Evolutionary conservation across 2,113 vertebrate species (phyloP).

Genomic region (Ptilonorhynchus violaceus): DNA sequence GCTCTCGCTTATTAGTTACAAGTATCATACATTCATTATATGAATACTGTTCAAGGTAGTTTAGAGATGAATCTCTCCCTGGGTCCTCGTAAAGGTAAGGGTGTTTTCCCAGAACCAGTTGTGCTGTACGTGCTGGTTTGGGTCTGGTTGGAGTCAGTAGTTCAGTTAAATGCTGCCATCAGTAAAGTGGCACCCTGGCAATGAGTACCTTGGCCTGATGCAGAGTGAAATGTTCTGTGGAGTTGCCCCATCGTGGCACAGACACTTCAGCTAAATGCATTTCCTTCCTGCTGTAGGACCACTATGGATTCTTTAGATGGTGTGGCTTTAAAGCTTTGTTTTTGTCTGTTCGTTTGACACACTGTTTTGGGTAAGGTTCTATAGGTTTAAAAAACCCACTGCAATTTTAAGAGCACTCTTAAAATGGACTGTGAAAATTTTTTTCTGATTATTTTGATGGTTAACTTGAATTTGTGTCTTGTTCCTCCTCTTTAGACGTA

Average conservation of each 20-base stretch:
- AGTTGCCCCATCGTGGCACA: background rate
- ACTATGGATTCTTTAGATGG: background rate
- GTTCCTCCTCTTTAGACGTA: constrained; percentile 19
- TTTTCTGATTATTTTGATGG: background rate
- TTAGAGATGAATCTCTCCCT: background rate
- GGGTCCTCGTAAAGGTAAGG: background rate
- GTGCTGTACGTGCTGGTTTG: background rate
- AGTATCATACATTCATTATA: background rate
- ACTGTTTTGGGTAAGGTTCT: background rate
- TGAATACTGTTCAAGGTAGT: accelerated
- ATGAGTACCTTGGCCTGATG: background rate
- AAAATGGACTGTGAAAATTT: background rate
- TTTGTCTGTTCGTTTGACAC: background rate
- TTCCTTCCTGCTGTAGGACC: background rate
- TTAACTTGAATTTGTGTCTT: background rate
- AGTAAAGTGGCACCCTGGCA: background rate
- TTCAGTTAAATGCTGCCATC: background rate
- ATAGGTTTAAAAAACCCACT: accelerated
- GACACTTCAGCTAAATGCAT: accelerated
- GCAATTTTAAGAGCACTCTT: background rate
- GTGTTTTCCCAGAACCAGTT: background rate
- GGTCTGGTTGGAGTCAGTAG: background rate
- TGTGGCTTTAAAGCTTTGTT: background rate
- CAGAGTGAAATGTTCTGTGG: too few relatives aligned
- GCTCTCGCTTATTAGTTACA: background rate